Evolutionary conservation across 2,797 vertebrate species (phyloP), one percentile per base, ranked within the genome.

Genomic region (Rhinella marina): DNA sequence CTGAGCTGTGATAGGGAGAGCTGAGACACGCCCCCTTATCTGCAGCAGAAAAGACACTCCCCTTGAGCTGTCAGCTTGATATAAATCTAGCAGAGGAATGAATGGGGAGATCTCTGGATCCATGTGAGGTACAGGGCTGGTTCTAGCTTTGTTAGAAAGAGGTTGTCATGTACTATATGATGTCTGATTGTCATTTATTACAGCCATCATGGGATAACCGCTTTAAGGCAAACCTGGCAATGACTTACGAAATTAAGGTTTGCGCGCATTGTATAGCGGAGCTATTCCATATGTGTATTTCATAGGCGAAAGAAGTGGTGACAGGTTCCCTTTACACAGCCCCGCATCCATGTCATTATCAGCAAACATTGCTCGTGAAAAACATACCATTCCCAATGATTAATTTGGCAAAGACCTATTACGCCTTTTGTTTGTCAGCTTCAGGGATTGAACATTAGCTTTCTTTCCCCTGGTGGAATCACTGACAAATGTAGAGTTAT

Each of bases 401-500:
- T 27, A 83, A 82, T 87, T 50, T 70, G 54, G 72, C 79, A 64
- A 61, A 64, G 29, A n/a, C 70, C 32, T 73, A 54, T 87, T 48
- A 61, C 54, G 54, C 64, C 27, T 57, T 76, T 66, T 82, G 21
- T 50, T 61, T 77, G 81, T 72, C 72, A 83, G 81, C 79, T 56
- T 82, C 72, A 64, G 86, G 86, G 81, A 87, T 83, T 83, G 72
- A 61, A 56, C 25, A 21, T 83, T 75, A 83, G 73, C 84, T 82
- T 50, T 27, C 56, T 82, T 82, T 81, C 75, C 81, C 79, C 79
- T 52, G 32, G 68, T 77, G 72, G 50, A 87, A 82, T 83, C 81
- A 41, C 75, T 87, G 86, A 87, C 54, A 87, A 82, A 87, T 83
- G 72, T 54, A 54, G 61, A 66, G 27, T 64, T 82, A 87, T 87